Conservation (phyloP, 2,797 vertebrate genomes). For the Lithobates pipiens region DNA sequence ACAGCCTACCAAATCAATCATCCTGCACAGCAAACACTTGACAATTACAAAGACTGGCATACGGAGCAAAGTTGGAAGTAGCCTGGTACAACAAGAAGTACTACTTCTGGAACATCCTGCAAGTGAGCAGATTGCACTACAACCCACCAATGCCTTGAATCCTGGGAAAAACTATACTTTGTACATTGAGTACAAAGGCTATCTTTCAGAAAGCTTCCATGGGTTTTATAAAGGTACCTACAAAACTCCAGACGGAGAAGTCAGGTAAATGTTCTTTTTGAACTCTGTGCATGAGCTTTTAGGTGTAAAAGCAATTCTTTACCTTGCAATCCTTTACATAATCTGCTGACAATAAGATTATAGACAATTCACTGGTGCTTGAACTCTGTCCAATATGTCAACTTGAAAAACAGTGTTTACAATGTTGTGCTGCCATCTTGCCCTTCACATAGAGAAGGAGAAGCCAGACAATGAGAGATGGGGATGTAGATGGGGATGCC, state of each 20-base stretch:
- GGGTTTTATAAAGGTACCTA: constrained; percentile 94
- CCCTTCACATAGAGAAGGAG: too few species aligned
- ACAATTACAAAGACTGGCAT: constrained; percentile 74
- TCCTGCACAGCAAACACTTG: constrained; percentile 85
- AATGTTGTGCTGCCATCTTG: too few species aligned
- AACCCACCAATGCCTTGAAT: constrained; percentile 70
- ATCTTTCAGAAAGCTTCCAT: constrained; percentile 84
- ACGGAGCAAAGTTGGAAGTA: constrained; percentile 61
- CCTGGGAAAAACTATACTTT: constrained; percentile 77
- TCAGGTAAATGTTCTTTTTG: constrained; percentile 75
- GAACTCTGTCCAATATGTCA: too few species aligned
- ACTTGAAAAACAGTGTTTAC: too few species aligned
- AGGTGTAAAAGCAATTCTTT: too few species aligned
- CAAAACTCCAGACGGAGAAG: constrained; percentile 80
- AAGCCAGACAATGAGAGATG: too few species aligned
- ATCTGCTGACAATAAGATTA: too few species aligned
- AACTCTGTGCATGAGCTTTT: not conserved
- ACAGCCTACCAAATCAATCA: constrained; percentile 74
- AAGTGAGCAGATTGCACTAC: constrained; percentile 84
- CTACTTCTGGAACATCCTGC: constrained; percentile 77
- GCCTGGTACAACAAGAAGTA: constrained; percentile 43
- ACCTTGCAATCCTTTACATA: too few species aligned
- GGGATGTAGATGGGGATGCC: too few species aligned
- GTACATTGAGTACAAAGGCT: constrained; percentile 79
- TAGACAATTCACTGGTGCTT: too few species aligned